Percentiles rank a stretch among this genome's conserved stretches.
These are phyloP conservation scores for Anomalospiza imberbis DNA, from an alignment of 2,797 vertebrate species.

Conservation along the genomic window DNA sequence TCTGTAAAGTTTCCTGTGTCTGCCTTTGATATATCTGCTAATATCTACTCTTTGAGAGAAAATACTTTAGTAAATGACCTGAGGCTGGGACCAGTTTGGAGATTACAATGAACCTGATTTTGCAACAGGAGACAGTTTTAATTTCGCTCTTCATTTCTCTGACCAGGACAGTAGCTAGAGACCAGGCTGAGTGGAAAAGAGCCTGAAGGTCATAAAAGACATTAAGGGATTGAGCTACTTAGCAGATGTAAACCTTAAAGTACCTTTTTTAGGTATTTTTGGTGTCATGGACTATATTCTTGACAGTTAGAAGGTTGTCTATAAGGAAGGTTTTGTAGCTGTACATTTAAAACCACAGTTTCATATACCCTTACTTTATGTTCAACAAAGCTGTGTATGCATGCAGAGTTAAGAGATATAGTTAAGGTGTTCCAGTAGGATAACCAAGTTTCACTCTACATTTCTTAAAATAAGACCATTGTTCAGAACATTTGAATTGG, in stretches of 20 bases:
- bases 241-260: background rate
- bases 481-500: background rate
- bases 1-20: background rate
- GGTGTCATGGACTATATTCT: background rate
- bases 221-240: background rate
- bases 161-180: background rate
- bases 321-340: background rate
- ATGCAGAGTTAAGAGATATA: background rate
- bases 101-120: background rate
- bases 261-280: background rate
- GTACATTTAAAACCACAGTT: background rate
- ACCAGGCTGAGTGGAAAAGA: background rate
- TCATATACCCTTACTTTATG: background rate
- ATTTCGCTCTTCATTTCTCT: background rate
- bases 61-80: background rate
- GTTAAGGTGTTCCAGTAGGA: background rate
- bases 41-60: background rate
- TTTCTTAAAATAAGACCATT: background rate
- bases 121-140: background rate
- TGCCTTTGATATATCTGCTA: background rate
- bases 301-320: background rate
- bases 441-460: background rate
- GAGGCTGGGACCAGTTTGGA: background rate
- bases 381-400: background rate
- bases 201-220: background rate